Evolutionary conservation across 2,113 vertebrate species (phyloP).

Genomic region (Menidia beryllina): DNA sequence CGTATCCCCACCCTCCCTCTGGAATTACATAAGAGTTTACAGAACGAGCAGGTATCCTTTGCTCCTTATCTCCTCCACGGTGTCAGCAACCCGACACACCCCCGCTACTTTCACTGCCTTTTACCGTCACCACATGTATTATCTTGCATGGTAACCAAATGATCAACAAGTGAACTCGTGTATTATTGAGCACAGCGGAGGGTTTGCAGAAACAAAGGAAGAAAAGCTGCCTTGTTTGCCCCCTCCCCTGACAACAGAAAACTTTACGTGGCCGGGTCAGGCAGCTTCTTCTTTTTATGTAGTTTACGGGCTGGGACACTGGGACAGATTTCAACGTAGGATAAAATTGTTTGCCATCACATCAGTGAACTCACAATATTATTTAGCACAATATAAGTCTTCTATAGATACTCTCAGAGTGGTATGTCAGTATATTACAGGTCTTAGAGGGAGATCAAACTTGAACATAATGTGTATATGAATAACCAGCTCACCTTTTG

Average conservation of each 20-base stretch:
- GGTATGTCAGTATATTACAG: neutral
- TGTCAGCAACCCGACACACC: conserved; percentile 69
- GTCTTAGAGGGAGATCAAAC: neutral
- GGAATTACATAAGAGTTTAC: conserved; percentile 66
- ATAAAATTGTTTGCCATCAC: neutral
- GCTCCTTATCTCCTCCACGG: conserved; percentile 41
- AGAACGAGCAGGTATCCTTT: conserved; percentile 41
- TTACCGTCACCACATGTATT: conserved; percentile 75
- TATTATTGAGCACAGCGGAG: conserved; percentile 76
- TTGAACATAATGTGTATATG: neutral
- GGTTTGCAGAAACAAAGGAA: conserved; percentile 61
- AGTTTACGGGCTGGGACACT: neutral
- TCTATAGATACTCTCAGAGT: too few species aligned
- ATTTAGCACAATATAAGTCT: neutral
- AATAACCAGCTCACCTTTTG: conserved; percentile 85
- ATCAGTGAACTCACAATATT: neutral
- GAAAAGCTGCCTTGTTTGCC: conserved; percentile 58
- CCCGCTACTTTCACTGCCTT: conserved; percentile 81
- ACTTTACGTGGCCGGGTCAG: conserved; percentile 1
- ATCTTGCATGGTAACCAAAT: conserved; percentile 79
- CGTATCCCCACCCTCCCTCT: conserved; percentile 3
- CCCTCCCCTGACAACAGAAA: conserved; percentile 29
- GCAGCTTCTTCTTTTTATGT: neutral
- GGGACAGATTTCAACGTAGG: neutral
- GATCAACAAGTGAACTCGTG: conserved; percentile 70